Evolutionary conservation across 2,888 invertebrate genomes (phyloP).

Genomic region (Trissoscelio sp.): DNA sequence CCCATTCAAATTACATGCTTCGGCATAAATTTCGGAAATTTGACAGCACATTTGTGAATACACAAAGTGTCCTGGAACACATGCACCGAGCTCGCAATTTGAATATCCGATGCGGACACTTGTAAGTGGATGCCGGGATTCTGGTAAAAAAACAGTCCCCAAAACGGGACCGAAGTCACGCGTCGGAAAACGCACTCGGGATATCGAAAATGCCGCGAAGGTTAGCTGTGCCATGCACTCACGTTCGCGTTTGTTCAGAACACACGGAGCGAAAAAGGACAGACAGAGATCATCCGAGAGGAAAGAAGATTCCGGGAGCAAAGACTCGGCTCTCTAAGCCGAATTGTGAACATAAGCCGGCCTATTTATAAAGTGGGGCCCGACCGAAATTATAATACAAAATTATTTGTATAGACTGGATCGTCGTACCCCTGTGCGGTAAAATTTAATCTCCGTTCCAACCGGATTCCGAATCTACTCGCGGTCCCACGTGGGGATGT

Average conservation of each 20-base stretch:
- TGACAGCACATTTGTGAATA: too few relatives aligned
- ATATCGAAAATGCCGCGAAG: conserved; percentile 47
- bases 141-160: conserved; percentile 4
- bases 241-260: conserved; percentile 40
- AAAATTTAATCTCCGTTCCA: conserved; percentile 71
- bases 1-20: too few relatives aligned
- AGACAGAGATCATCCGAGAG: conserved; percentile 47
- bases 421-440: conserved; percentile 68
- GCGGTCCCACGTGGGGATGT: conserved; percentile 69
- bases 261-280: conserved; percentile 46
- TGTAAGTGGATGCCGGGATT: conserved; percentile 5
- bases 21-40: too few relatives aligned
- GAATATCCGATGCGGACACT: background rate
- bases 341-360: conserved; percentile 75
- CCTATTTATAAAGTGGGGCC: conserved; percentile 78
- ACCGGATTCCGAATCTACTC: conserved; percentile 70
- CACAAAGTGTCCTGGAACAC: too few relatives aligned
- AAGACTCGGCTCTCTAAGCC: conserved; percentile 64
- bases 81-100: too few relatives aligned
- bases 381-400: conserved; percentile 72
- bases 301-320: conserved; percentile 55
- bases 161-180: conserved; percentile 51
- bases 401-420: conserved; percentile 72
- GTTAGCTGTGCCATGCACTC: conserved; percentile 34
- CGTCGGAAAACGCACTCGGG: conserved; percentile 24